phyloP scores from a whole-genome alignment of 2,888 invertebrate genomes.

The Mythimna vitellina region DNA sequence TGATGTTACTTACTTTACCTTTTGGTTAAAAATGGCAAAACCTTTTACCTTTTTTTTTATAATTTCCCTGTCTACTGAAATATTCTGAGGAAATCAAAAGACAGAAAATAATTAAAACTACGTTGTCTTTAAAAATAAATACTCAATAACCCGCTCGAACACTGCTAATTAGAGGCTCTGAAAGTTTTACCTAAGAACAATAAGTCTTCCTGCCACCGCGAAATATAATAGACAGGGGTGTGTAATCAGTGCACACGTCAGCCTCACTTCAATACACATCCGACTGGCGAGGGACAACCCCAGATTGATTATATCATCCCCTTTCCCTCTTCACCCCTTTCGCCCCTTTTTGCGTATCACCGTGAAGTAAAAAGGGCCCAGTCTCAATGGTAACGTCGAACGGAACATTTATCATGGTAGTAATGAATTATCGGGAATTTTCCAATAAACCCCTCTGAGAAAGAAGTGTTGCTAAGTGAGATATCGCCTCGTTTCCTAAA shows the following conservation, averaged over 20 bases:
- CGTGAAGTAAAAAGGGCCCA: constrained; percentile 88
- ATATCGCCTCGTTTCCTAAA: constrained; percentile 41
- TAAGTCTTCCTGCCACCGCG: constrained; percentile 34
- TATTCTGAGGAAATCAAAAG: background rate
- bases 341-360: constrained; percentile 90
- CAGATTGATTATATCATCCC: constrained; percentile 89
- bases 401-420: constrained; percentile 88
- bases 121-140: constrained; percentile 10
- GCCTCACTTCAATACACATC: constrained; percentile 77
- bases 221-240: constrained; percentile 54
- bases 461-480: constrained; percentile 52
- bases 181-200: constrained; percentile 48
- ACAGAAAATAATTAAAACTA: background rate
- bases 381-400: constrained; percentile 84
- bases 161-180: constrained; percentile 33
- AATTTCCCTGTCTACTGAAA: background rate
- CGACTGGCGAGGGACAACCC: constrained; percentile 79
- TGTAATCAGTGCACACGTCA: constrained; percentile 69
- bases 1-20: no score
- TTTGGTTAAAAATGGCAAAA: no score
- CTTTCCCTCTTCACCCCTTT: constrained; percentile 80
- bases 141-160: background rate
- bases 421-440: constrained; percentile 89
- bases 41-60: no score
- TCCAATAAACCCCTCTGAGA: constrained; percentile 80